Percentiles rank a stretch among this genome's conserved stretches.
Conservation (phyloP, 2,888 invertebrate genomes). For the Drosophila merina region DNA sequence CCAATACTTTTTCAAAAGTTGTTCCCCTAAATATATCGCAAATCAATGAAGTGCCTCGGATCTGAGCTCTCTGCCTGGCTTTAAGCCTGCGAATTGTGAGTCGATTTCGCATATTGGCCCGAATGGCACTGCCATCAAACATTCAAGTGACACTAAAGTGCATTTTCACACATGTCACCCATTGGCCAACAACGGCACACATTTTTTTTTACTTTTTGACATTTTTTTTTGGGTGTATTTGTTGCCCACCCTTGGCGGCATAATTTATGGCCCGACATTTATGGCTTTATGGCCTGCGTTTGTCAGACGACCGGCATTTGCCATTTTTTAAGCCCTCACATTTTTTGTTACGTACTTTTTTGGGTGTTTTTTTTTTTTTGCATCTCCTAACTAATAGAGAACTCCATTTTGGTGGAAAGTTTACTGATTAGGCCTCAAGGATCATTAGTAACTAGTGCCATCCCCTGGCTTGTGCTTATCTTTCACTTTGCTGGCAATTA, state of each 20-base stretch:
- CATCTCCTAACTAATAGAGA: not conserved
- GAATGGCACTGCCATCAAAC: conserved; percentile 37
- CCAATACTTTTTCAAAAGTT: no score
- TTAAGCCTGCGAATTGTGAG: conserved; percentile 15
- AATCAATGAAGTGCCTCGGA: conserved; percentile 17
- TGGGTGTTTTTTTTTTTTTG: not conserved
- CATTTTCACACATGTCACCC: conserved; percentile 75
- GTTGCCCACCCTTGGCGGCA: conserved; percentile 46
- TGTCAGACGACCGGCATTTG: conserved; percentile 40
- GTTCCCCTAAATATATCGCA: not conserved
- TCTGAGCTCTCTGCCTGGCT: conserved; percentile 8
- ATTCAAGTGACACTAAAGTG: conserved; percentile 72
- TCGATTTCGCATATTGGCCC: conserved; percentile 15
- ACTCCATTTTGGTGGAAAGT: not conserved
- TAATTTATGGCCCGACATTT: conserved; percentile 73
- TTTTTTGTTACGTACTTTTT: not conserved
- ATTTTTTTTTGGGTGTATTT: not conserved
- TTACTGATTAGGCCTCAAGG: conserved; percentile 36
- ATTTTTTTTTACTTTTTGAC: not conserved
- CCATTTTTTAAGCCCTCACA: conserved; percentile 15
- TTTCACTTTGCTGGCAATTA: conserved; percentile 63
- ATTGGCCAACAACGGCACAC: conserved; percentile 16
- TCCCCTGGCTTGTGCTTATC: conserved; percentile 25
- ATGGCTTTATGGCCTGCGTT: conserved; percentile 74
- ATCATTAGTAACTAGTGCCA: conserved; percentile 32